Evolutionary conservation across 1,140 invertebrate genomes (phyloP).

Genomic region (Aphelenchoides fujianensis): DNA sequence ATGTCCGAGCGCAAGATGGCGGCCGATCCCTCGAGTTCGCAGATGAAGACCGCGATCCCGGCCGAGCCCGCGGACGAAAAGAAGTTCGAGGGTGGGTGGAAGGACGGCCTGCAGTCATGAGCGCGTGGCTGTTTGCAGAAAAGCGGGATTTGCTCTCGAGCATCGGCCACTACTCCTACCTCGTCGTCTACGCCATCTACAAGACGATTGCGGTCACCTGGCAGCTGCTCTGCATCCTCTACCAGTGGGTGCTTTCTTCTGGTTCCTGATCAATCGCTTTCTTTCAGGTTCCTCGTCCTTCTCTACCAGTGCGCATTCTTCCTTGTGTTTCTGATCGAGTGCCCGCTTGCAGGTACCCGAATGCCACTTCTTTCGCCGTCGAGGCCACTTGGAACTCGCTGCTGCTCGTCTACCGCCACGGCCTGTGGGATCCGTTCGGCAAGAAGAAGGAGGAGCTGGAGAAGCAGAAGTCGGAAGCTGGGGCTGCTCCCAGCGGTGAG

Average conservation of each 20-base stretch:
- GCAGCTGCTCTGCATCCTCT: background rate
- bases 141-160: background rate
- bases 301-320: too few species aligned
- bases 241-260: too few species aligned
- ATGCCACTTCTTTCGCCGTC: constrained; percentile 9
- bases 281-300: background rate
- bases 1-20: background rate
- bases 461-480: background rate
- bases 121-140: background rate
- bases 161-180: background rate
- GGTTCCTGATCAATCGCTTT: too few species aligned
- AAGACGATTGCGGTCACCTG: background rate
- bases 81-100: too few species aligned
- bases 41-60: too few species aligned
- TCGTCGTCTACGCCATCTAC: background rate
- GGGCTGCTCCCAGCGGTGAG: background rate
- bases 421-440: constrained; percentile 19
- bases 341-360: background rate
- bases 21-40: background rate
- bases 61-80: too few species aligned
- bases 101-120: too few species aligned
- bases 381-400: constrained; percentile 9
- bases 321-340: background rate
- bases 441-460: background rate
- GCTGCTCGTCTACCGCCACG: background rate